phyloP scores from a whole-genome alignment of 2,888 invertebrate species.

The Kryphioiulus occultus region DNA sequence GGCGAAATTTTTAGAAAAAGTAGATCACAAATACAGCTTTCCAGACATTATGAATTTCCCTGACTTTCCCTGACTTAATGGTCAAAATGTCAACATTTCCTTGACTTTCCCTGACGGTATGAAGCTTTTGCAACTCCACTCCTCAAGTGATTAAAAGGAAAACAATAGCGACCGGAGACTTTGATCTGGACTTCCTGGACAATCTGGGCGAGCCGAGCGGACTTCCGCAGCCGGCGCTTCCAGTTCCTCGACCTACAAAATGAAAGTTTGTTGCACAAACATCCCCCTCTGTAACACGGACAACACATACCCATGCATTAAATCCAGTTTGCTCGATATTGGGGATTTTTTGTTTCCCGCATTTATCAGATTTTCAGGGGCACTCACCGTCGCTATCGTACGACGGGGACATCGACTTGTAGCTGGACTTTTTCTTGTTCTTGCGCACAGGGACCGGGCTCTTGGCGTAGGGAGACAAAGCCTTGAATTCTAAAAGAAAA shows the following conservation, averaged over 20 bases:
- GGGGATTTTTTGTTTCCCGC: not conserved
- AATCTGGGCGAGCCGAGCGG: conserved; percentile 45
- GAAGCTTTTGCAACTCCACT: no score
- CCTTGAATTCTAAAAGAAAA: conserved; percentile 62
- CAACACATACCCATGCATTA: conserved; percentile 9
- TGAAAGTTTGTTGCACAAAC: conserved; percentile 15
- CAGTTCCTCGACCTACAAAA: conserved; percentile 44
- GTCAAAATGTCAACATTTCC: no score
- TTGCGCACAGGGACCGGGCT: conserved; percentile 58
- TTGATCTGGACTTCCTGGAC: conserved; percentile 36
- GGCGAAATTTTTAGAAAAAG: no score
- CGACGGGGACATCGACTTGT: conserved; percentile 37
- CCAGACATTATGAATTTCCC: no score
- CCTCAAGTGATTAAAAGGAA: no score
- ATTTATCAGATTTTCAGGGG: not conserved
- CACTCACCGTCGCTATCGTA: conserved; percentile 46
- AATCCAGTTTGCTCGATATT: no score
- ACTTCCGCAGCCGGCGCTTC: conserved; percentile 40
- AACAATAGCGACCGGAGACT: conserved; percentile 47
- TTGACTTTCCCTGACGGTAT: no score
- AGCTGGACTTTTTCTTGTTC: conserved; percentile 43
- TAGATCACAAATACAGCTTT: no score
- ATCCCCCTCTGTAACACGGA: conserved; percentile 23
- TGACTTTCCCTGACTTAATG: no score
- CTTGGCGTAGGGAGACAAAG: conserved; percentile 61